Evolutionary conservation across 2,113 vertebrate species (phyloP).

Genomic region (Ctenomys sociabilis): DNA sequence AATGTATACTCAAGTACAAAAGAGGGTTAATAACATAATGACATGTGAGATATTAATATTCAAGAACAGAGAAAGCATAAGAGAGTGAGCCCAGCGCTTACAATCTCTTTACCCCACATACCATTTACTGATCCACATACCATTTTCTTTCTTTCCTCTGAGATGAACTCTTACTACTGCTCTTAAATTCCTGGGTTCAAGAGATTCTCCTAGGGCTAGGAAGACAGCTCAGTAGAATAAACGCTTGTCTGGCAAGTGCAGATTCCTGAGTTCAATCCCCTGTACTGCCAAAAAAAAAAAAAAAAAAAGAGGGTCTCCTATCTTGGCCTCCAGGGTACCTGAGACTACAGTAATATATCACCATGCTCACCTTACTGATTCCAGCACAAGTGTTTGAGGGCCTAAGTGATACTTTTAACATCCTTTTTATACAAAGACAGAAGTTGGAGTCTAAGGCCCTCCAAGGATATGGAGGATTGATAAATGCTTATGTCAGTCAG

Average conservation of each 20-base stretch:
- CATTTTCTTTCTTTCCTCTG: not conserved
- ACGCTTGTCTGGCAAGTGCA: too few relatives aligned
- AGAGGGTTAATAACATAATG: not conserved
- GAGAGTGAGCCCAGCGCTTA: not conserved
- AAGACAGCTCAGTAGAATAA: too few relatives aligned
- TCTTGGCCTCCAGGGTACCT: not conserved
- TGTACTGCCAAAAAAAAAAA: too few relatives aligned
- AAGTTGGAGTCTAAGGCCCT: not conserved
- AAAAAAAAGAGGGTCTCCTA: not conserved
- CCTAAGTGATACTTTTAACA: not conserved
- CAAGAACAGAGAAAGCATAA: constrained; percentile 3
- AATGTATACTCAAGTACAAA: constrained; percentile 41
- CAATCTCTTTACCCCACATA: not conserved
- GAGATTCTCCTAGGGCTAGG: not conserved
- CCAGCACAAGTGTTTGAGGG: not conserved
- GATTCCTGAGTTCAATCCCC: too few relatives aligned
- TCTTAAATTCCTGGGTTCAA: not conserved
- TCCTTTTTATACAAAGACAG: not conserved
- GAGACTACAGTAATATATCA: not conserved
- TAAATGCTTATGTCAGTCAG: not conserved
- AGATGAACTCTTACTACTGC: not conserved
- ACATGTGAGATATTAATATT: not conserved
- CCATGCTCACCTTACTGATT: not conserved
- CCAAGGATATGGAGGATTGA: not conserved
- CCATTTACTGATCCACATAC: not conserved